Evolutionary conservation across 1,140 invertebrate species (phyloP), one percentile per base, ranked within the genome.

Genomic region (Thrips palmi): DNA sequence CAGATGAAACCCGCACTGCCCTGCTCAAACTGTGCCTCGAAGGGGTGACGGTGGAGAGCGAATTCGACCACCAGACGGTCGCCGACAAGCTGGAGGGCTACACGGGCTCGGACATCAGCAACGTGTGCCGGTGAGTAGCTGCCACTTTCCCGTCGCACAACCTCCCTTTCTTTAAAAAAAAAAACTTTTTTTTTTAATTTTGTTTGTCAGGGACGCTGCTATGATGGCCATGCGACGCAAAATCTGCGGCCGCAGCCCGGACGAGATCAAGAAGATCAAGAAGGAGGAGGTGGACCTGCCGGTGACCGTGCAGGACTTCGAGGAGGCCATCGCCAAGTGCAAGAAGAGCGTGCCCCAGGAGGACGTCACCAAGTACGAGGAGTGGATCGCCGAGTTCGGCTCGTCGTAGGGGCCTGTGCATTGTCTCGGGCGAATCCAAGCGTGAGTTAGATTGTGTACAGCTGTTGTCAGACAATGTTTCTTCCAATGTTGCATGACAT

Each of bases 171-270:
- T 51, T 19, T 5, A 6, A 15, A 6, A 28, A 34, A 34, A 18
- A 17, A 24, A 23, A 12, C 6, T 34, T 4, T 6, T 8, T 8
- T 21, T 35, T 17, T 22, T 34, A 8, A 4, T 18, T 5, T 10
- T 24, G 6, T 33, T 33, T 46, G 42, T 30, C 44, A 71, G 71
- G 40, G 74, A 77, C 59, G 70, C 74, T 31, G 65, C 71, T 11
- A 72, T 77, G 70, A 77, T 77, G 73, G 62, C 64, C 8, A 73
- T 77, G 63, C 50, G 73, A 34, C 47, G 69, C 14, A 63, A 66
- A 47, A 75, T 76, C 33, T 52, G 58, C 21, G 74, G 73, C 7
- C 49, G 71, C 18, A 64, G 55, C 18, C 68, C 68, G 11, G 70
- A 71, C 25, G 59, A 77, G 50, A 72, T 77, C 30, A 56, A 63